Evolutionary conservation across 2,113 vertebrate species (phyloP), one percentile per base, ranked within the genome.

Genomic region (Ageneiosus marmoratus): DNA sequence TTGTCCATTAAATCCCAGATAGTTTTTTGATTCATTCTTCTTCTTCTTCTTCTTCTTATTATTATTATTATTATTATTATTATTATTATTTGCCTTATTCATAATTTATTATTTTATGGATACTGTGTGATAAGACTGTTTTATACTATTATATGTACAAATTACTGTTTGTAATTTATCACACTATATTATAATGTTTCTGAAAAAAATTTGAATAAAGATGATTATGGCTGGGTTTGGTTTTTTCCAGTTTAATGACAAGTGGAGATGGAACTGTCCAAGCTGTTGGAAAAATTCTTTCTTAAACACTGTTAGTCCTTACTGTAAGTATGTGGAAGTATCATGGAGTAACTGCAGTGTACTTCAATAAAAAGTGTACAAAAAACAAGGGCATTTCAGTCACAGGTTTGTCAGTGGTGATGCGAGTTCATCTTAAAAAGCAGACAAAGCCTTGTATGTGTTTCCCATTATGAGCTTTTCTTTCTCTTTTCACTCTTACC

Each of bases 71-170:
- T n/a, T n/a, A n/a, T n/a, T n/a, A n/a, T n/a, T n/a, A n/a, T n/a
- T n/a, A n/a, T n/a, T n/a, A n/a, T n/a, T n/a, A n/a, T 69, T 34
- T 80, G 5, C 34, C 41, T 63, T 18, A 65, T 32, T 55, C 58
- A 27, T 86, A 82, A 27, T 11, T 86, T 83, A 86, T 86, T 80
- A 15, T 32, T 74, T 29, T 74, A 55, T 60, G 79, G 9, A 75
- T 60, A 75, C 44, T 80, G 22, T 74, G 29, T 56, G 79, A 56
- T 29, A 46, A n/a, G 44, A 73, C 46, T 86, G 85, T 84, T 86
- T 84, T 86, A 74, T 80, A 86, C 48, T 80, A 67, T 77, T 79
- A 53, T 83, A 83, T 86, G 78, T 86, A 83, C 37, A 60, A 29
- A 41, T 72, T 84, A 46, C 70, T 5, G 37, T 73, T 34, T 79